Conservation (phyloP, 2,113 vertebrate species). For the Etheostoma cragini region DNA sequence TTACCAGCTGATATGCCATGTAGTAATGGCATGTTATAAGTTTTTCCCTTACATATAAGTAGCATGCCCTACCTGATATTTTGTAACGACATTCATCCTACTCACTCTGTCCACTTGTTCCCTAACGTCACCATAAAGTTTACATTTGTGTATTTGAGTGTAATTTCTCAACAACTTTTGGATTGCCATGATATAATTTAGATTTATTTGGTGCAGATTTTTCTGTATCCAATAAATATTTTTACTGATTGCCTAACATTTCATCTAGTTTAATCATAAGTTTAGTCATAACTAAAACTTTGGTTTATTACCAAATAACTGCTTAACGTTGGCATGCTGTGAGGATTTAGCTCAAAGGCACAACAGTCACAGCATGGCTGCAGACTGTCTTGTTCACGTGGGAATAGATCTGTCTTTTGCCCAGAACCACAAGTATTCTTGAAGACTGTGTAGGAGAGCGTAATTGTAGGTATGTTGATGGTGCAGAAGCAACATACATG, state of each 20-base stretch:
- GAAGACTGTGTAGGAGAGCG: not conserved
- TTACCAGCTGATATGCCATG: not conserved
- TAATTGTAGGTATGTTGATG: not conserved
- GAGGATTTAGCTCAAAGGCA: not conserved
- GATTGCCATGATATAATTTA: not conserved
- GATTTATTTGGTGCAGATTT: not conserved
- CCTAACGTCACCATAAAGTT: too few species aligned
- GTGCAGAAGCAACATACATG: conserved; percentile 1
- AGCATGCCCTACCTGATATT: too few species aligned
- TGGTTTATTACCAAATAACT: not conserved
- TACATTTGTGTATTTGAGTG: conserved; percentile 7
- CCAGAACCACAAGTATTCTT: not conserved
- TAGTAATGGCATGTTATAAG: not conserved
- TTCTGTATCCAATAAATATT: not conserved
- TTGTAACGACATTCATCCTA: not conserved
- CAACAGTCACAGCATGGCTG: not conserved
- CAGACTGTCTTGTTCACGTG: not conserved
- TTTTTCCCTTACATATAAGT: too few species aligned
- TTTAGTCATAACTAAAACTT: not conserved
- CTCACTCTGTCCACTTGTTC: not conserved
- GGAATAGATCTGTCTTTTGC: not conserved
- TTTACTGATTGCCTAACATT: not conserved
- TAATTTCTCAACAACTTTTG: not conserved
- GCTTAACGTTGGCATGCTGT: not conserved
- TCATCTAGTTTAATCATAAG: not conserved